Conservation (phyloP, 2,113 vertebrate species). For the Arenaria interpres region DNA sequence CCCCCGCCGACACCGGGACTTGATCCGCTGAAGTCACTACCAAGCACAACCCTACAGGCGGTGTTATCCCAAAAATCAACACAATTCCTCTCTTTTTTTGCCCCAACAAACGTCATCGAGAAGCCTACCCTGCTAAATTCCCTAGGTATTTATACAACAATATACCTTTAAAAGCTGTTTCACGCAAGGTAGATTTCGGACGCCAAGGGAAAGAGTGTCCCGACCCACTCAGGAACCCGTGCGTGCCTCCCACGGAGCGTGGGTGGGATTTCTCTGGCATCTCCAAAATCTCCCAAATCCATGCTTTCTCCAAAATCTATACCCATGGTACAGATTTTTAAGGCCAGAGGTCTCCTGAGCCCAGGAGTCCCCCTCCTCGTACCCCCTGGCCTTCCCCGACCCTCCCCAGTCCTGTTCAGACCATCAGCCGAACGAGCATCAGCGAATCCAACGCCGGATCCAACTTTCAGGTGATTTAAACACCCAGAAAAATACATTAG, state of each 20-base stretch:
- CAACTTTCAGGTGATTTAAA: not conserved
- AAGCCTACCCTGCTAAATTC: not conserved
- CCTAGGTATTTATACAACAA: not conserved
- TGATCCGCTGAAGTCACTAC: fast-evolving
- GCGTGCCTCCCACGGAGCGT: fast-evolving
- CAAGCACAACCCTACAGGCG: fast-evolving
- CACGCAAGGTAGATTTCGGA: not conserved
- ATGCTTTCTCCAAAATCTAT: no score
- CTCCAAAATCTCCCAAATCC: no score
- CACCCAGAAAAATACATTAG: not conserved
- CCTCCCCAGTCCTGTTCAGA: not conserved
- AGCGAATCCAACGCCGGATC: not conserved
- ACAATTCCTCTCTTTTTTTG: not conserved
- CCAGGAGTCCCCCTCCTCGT: not conserved
- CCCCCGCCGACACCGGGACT: not conserved
- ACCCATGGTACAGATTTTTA: fast-evolving
- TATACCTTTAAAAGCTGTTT: not conserved
- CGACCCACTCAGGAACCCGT: not conserved
- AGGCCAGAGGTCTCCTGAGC: not conserved
- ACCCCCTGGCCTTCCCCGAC: not conserved
- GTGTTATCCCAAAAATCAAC: fast-evolving
- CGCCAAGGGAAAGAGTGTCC: not conserved
- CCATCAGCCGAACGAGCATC: not conserved
- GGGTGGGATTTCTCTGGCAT: no score
- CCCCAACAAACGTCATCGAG: fast-evolving